Conservation (phyloP, 1,140 invertebrate species). For the Pachypeltis micranthus region DNA sequence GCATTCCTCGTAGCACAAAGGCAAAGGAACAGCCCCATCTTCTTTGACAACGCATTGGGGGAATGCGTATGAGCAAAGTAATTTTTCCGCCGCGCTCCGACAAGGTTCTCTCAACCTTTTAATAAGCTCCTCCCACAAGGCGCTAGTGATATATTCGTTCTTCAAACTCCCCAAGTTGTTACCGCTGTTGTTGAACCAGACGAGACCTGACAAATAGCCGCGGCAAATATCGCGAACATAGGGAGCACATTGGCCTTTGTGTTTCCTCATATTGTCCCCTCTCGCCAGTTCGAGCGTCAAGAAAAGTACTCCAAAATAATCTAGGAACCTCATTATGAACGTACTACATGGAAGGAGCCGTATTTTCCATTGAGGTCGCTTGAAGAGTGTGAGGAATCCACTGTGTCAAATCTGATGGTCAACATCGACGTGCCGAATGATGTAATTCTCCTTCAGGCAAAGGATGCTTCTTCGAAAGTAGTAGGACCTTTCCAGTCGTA, state of each 20-base stretch:
- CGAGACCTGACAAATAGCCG: conserved; percentile 58
- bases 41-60: conserved; percentile 64
- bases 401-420: too few species aligned
- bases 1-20: conserved; percentile 85
- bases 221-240: conserved; percentile 84
- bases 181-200: conserved; percentile 67
- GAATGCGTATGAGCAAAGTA: conserved; percentile 84
- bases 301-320: too few species aligned
- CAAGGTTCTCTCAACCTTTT: conserved; percentile 65
- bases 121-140: conserved; percentile 76
- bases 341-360: too few species aligned
- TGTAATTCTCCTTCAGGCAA: too few species aligned
- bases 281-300: too few species aligned
- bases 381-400: too few species aligned
- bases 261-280: too few species aligned
- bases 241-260: conserved; percentile 60
- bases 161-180: conserved; percentile 56
- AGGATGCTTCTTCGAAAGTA: too few species aligned
- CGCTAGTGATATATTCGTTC: conserved; percentile 71
- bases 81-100: conserved; percentile 69
- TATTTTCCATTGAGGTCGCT: too few species aligned
- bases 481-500: too few species aligned
- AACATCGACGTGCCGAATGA: too few species aligned
- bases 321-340: too few species aligned
- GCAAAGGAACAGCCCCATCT: conserved; percentile 43